Percentiles rank a stretch among this genome's conserved stretches.
These are phyloP conservation scores for Okamejei kenojei DNA, from an alignment of 2,797 vertebrate genomes.

Conservation along the genomic window DNA sequence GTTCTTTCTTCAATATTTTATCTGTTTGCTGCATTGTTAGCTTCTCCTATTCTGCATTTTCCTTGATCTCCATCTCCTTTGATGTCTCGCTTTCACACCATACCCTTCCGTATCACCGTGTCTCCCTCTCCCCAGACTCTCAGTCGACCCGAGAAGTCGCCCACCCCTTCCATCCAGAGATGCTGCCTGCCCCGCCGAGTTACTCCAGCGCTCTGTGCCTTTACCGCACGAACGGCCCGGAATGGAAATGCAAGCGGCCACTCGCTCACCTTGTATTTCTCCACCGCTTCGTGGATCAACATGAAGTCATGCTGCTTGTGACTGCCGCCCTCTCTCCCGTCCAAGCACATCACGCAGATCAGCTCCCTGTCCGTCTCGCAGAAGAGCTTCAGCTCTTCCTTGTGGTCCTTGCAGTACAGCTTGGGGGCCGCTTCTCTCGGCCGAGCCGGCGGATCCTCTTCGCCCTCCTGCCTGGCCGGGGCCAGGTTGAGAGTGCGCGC, in stretches of 20 bases:
- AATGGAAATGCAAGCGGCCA: neutral
- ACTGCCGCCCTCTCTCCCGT: neutral
- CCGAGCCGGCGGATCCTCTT: neutral
- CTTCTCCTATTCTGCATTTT: too few relatives aligned
- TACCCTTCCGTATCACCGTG: too few relatives aligned
- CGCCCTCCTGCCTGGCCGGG: neutral
- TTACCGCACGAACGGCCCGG: neutral
- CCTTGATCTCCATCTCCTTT: too few relatives aligned
- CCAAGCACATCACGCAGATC: constrained; percentile 18
- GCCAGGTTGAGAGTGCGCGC: neutral
- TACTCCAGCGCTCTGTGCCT: too few relatives aligned
- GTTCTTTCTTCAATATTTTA: too few relatives aligned
- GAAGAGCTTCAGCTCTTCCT: neutral
- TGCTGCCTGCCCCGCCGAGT: too few relatives aligned
- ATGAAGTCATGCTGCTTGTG: neutral
- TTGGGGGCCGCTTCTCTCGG: too few relatives aligned
- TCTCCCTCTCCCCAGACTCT: too few relatives aligned
- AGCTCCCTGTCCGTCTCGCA: neutral
- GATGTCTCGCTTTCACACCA: too few relatives aligned
- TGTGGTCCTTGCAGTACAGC: neutral
- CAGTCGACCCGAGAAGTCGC: too few relatives aligned
- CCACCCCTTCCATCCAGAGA: too few relatives aligned
- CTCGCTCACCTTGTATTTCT: neutral
- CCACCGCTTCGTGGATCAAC: neutral
- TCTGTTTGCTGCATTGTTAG: too few relatives aligned